Conservation (phyloP, 2,113 vertebrate genomes). For the Grus americana region DNA sequence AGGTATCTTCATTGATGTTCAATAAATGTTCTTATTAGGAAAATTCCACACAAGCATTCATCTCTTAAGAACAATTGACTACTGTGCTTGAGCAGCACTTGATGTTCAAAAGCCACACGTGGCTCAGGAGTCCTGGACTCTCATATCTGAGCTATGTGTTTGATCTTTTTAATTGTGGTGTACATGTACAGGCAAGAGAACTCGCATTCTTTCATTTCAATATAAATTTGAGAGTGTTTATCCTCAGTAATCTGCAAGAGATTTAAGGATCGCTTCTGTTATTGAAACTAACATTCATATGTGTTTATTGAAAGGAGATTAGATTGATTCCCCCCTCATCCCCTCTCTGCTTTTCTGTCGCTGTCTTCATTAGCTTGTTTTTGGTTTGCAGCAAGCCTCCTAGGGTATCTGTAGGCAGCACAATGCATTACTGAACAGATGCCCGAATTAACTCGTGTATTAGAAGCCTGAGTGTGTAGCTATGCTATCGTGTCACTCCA, state of each 20-base stretch:
- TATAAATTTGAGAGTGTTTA: neutral
- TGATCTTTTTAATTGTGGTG: slow-evolving; percentile 1
- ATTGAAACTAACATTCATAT: neutral
- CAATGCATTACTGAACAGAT: slow-evolving; percentile 29
- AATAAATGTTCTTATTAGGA: neutral
- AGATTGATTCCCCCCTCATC: neutral
- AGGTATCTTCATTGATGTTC: neutral
- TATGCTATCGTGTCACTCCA: neutral
- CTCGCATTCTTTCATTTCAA: neutral
- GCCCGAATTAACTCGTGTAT: neutral
- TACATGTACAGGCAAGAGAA: neutral
- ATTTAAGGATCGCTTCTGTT: neutral
- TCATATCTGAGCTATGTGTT: neutral
- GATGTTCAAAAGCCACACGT: neutral
- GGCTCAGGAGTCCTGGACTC: neutral
- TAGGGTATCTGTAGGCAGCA: slow-evolving; percentile 18
- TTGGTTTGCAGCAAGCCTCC: slow-evolving; percentile 12
- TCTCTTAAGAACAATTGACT: neutral
- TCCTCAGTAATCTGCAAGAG: neutral
- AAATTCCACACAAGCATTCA: neutral
- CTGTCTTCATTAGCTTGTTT: slow-evolving; percentile 11
- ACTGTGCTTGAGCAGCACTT: neutral
- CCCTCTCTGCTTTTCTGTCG: neutral
- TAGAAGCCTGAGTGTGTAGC: neutral
- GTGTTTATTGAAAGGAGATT: neutral